Percentiles rank a stretch among this genome's conserved stretches.
phyloP scores from a whole-genome alignment of 2,113 vertebrate genomes.

The Setophaga petechia region DNA sequence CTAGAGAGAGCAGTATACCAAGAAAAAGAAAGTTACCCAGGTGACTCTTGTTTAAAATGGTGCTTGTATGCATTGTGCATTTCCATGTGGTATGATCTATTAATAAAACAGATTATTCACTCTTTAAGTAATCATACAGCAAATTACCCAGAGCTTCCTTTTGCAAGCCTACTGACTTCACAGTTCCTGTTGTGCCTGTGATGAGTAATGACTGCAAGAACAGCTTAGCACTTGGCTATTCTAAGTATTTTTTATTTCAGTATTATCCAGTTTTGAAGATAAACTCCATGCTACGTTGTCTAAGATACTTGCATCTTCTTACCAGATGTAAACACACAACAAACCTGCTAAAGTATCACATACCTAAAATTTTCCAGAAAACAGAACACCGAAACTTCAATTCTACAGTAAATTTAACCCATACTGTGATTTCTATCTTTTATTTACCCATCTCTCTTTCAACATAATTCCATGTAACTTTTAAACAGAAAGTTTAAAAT shows the following conservation, averaged over 20 bases:
- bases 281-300: not conserved
- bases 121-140: not conserved
- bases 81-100: not conserved
- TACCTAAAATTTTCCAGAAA: not conserved
- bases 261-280: not conserved
- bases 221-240: not conserved
- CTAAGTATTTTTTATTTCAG: not conserved
- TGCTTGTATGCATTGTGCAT: not conserved
- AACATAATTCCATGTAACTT: not conserved
- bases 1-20: not conserved
- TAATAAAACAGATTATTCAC: slow-evolving; percentile 37
- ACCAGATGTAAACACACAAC: not conserved
- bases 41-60: not conserved
- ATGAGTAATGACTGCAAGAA: not conserved
- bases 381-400: not conserved
- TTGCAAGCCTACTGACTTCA: slow-evolving; percentile 1
- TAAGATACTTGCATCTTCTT: not conserved
- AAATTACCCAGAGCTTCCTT: slow-evolving; percentile 6
- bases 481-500: not conserved
- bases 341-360: not conserved
- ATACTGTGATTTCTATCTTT: not conserved
- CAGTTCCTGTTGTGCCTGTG: not conserved
- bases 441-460: not conserved
- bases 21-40: not conserved
- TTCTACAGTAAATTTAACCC: not conserved